Base-by-base conservation (phyloP, 1,140 invertebrate genomes). In the Anadara kagoshimensis region DNA sequence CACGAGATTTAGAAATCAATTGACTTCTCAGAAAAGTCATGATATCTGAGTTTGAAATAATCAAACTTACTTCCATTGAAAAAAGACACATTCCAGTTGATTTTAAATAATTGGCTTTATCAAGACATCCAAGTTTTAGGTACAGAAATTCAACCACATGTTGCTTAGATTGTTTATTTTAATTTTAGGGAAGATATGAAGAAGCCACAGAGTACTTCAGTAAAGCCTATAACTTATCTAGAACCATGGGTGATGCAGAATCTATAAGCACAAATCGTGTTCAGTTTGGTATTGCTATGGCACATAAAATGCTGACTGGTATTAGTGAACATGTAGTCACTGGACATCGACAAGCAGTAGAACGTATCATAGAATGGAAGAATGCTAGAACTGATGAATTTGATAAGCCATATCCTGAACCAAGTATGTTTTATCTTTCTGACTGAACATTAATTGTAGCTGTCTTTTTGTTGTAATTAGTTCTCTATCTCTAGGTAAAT, bases 201-300 rank as follows among this genome's bases (percentile, higher is more conserved):
- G 83, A 88, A 74, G 88, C 88, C 1, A 81, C 83, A 22, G 85
- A 86, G 61, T 88, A 88, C 74, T 89, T 89, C 82, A 87, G 79
- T 73, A 87, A 87, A 63, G 84, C 87, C 1, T 89, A 88, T 78
- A 88, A 87, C 76, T 82, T 89, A 29, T 83, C 87, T 5, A 76
- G 87, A 36, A 81, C 86, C 24, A 66, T 86, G 69, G 81, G 78
- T 20, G 85, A 88, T 41, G 62, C 63, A 26, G 72, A 77, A 18
- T 76, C 86, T 7, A 85, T 87, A 29, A 82, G 81, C 63, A 78
- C 79, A 4, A 86, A 87, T 62, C 71, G 88, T 22, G 86, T 88
- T 29, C 85, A 87, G 67, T 88, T 79, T 57, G 88, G 88, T 63
- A 85, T 88, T 22, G 79, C 87, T 10, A 81, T 86, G 76, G 86